Conservation (phyloP, 2,888 invertebrate genomes). For the Orchesella flavescens region DNA sequence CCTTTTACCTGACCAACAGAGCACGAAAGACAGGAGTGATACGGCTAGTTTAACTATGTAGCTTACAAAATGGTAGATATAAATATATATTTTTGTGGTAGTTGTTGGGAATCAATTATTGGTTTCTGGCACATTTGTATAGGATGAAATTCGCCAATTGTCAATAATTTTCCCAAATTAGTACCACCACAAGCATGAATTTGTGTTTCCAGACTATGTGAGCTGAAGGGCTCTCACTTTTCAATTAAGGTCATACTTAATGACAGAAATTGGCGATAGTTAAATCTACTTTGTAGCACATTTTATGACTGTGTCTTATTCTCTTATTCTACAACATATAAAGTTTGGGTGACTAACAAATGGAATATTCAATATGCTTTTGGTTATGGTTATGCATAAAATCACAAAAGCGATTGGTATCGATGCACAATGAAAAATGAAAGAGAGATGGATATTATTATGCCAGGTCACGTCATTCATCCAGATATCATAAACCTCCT, state of each 20-base stretch:
- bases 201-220: neutral
- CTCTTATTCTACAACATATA: too few relatives aligned
- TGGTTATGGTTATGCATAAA: neutral
- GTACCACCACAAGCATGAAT: neutral
- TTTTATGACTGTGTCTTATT: neutral
- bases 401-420: conserved; percentile 16
- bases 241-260: conserved; percentile 41
- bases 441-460: too few relatives aligned
- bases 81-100: too few relatives aligned
- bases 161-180: neutral
- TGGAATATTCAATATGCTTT: too few relatives aligned
- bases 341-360: too few relatives aligned
- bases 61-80: too few relatives aligned
- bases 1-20: too few relatives aligned
- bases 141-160: conserved; percentile 15
- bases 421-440: conserved; percentile 1
- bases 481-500: neutral
- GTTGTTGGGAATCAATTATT: conserved; percentile 46
- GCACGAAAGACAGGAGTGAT: too few relatives aligned
- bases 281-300: neutral
- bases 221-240: conserved; percentile 45
- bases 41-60: too few relatives aligned
- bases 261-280: conserved; percentile 30
- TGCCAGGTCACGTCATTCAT: neutral
- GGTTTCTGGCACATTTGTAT: neutral